Percentiles rank a stretch among this genome's conserved stretches.
These are phyloP conservation scores for Ryuthela nishihirai DNA, from an alignment of 2,888 invertebrate species.

Conservation along the genomic window DNA sequence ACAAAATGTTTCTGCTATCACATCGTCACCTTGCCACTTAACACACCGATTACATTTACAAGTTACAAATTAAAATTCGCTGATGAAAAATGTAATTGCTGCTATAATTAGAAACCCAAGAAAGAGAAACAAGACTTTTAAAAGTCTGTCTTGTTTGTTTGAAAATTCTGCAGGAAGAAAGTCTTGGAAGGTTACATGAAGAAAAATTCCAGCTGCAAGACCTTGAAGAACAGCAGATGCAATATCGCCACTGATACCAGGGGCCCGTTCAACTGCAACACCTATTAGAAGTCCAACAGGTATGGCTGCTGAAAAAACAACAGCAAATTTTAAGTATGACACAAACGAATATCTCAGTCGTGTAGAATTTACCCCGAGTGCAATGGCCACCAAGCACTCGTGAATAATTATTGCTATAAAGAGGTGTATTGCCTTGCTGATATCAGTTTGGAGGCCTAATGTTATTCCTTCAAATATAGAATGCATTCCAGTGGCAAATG, in stretches of 20 bases:
- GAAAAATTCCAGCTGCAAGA: slow-evolving; percentile 49
- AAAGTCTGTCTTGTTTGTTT: slow-evolving; percentile 35
- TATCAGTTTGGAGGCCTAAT: slow-evolving; percentile 48
- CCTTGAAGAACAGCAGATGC: slow-evolving; percentile 48
- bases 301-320: slow-evolving; percentile 47
- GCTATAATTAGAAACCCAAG: slow-evolving; percentile 42
- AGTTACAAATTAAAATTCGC: not conserved
- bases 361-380: slow-evolving; percentile 48
- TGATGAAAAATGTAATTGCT: slow-evolving; percentile 20
- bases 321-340: slow-evolving; percentile 43
- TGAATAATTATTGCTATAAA: slow-evolving; percentile 49
- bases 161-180: slow-evolving; percentile 46
- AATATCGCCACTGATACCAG: slow-evolving; percentile 44
- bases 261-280: slow-evolving; percentile 44
- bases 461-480: slow-evolving; percentile 50
- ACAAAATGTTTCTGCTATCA: no score
- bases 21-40: no score
- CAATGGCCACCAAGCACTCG: slow-evolving; percentile 47
- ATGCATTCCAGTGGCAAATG: slow-evolving; percentile 49
- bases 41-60: no score
- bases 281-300: slow-evolving; percentile 48
- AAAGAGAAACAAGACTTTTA: slow-evolving; percentile 43
- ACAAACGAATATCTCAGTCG: slow-evolving; percentile 42
- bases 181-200: slow-evolving; percentile 50
- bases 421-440: slow-evolving; percentile 44